Base-by-base conservation (phyloP, 1,140 invertebrate genomes). In the Portunus trituberculatus region DNA sequence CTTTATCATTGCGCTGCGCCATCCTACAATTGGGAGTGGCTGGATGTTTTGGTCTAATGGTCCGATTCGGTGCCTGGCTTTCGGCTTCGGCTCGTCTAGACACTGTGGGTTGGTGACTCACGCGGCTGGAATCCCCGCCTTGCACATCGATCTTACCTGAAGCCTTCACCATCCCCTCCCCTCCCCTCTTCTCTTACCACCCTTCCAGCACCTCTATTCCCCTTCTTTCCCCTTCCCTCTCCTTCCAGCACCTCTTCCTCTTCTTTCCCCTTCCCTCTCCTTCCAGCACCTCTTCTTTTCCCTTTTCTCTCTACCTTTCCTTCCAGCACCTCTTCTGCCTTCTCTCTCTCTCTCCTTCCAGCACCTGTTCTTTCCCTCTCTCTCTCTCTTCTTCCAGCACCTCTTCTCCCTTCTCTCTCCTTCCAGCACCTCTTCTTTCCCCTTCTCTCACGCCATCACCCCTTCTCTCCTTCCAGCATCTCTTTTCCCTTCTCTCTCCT, bases 71-170 rank as follows among this genome's bases (percentile, higher is more conserved):
- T 1, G 39, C 39, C 39, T 39, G 39, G 39, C 39, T 39, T 39
- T 88, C 14, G 90, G 0, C 2, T 59, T 59, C 52, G 52, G 2
- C 10, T 59, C 12, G 52, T 59, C 10, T 59, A 28, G 52, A 20
- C 12, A 59, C 12, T 10, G 52, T 10, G 52, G 52, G 52, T 59
- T 59, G 52, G 52, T 76, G 90, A 91, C 32, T 89, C 87, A 89
- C 87, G 7, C 39, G 87, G 20, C 39, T 89, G 87, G 87, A 89
- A 46, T 89, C 39, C 86, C 4, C 39, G 25, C 39, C 87, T 16
- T n/a, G 48, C 39, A 29, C 87, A 89, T 89, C 87, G 87, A 89
- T 89, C 39, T n/a, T 46, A 46, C 39, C 32, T 89, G 87, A 4
- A n/a, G 87, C 87, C 39, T 20, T 45, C 86, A 20, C 39, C 39